Base-by-base conservation (phyloP, 2,113 vertebrate species). In the Aptenodytes forsteri region DNA sequence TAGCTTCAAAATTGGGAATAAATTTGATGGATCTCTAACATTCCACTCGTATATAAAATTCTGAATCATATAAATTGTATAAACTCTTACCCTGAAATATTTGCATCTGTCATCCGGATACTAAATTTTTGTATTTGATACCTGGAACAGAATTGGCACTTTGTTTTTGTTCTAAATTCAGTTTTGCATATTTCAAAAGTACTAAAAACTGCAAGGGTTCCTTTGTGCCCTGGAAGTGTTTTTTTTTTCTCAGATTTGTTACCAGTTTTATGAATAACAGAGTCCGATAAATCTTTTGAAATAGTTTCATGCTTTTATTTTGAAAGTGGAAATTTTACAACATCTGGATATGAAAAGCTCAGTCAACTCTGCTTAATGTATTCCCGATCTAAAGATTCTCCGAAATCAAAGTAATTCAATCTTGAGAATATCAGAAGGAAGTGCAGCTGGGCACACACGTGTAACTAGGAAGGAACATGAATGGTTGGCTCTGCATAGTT, bases 361-460 rank as follows among this genome's bases (percentile, higher is more conserved):
- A 18, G 18, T 61, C 36, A 73, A 2, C 3, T 78, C 17, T 64
- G 27, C 29, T 65, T 88, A 50, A 7, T 65, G 30, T 27, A 4
- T 89, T 67, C 66, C 15, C 36, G 56, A 0, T 80, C 17, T 58
- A 58, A 72, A 65, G 36, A 54, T 44, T 83, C 11, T 91, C 30
- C 87, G 85, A 89, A 91, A 67, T 66, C 10, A 15, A 34, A 67
- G 30, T 72, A 34, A 21, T 76, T 89, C 3, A 23, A 3, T 40
- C 47, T 76, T 80, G 30, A 89, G 42, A 87, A 20, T 58, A 34
- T 18, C 40, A 83, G 47, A 58, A 62, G 77, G 13, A 87, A 67
- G 34, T 46, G 42, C 38, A 64, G 6, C 62, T 90, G 27, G 36
- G 15, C 17, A 32, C 7, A 10, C 0, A 27, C 0, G 0, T 38